Base-by-base conservation (phyloP, 2,113 vertebrate genomes). In the Plecturocebus donacophilus region DNA sequence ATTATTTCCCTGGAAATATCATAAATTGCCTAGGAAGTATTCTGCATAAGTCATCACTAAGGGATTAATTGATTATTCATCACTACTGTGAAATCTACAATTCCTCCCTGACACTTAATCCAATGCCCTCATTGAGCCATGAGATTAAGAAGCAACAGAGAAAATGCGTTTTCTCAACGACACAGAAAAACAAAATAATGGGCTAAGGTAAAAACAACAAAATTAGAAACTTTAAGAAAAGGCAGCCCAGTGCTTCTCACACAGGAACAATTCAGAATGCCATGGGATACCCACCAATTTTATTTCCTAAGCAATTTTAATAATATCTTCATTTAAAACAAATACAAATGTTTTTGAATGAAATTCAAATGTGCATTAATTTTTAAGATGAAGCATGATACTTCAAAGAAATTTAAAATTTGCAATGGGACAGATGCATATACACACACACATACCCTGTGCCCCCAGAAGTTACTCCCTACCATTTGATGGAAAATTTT, bases 321-420 rank as follows among this genome's bases (percentile, higher is more conserved):
- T 16, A 52, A 10, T 14, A 80, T 68, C 80, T 90, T 90, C 64
- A 95, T 45, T 80, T 81, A 85, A 71, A 86, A 61, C 12, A 80
- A 84, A 75, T 6, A n/a, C 32, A 76, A 75, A 40, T 68, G 54
- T 80, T 45, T 17, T 68, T 23, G n/a, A 70, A 76, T 27, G 27
- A 77, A 79, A 93, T 71, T 93, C 70, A 90, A 76, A 71, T 76
- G 38, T 80, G 10, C 35, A 75, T 68, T 91, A 49, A 77, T 87
- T 92, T 96, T 96, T 84, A 52, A 85, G 54, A 71, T 30, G 58
- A 97, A 94, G 27, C 49, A 52, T 40, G 70, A 70, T 27, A 66
- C 23, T 8, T 86, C 49, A 58, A 87, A 94, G 83, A 70, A 64
- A 38, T 71, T 61, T 56, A 25, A 40, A 56, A 38, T 21, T 73